These are phyloP conservation scores for Perdita meconis DNA, from an alignment of 2,888 invertebrate species.

Conservation along the genomic window DNA sequence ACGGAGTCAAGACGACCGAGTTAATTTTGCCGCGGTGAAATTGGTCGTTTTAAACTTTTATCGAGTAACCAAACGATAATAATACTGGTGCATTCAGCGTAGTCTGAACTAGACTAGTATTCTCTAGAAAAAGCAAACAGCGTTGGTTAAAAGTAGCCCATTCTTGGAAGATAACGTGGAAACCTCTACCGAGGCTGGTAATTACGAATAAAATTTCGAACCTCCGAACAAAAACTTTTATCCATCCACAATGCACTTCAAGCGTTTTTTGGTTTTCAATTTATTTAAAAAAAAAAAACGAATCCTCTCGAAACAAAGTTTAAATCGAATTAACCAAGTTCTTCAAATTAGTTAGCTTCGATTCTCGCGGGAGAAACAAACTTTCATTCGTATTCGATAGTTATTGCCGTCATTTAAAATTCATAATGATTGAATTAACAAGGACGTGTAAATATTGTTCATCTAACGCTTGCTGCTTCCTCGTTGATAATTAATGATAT, in stretches of 20 bases:
- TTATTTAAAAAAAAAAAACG: not conserved
- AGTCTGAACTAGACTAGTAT: not conserved
- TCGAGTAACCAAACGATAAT: conserved; percentile 40
- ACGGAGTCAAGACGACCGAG: conserved; percentile 16
- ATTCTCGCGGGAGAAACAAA: not conserved
- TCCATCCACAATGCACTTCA: not conserved
- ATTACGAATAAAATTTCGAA: not conserved
- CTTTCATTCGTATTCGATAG: not conserved
- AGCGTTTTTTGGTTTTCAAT: not conserved
- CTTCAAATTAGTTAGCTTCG: not conserved
- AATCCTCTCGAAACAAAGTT: not conserved
- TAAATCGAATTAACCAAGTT: not conserved
- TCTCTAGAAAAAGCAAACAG: conserved; percentile 13
- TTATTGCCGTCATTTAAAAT: not conserved
- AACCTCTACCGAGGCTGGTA: not conserved
- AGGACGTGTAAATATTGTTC: not conserved
- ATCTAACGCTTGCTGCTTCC: too few species aligned
- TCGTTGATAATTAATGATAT: too few species aligned
- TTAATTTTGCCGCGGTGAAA: conserved; percentile 26
- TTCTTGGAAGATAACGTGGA: not conserved
- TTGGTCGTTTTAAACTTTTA: conserved; percentile 45
- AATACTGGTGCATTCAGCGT: conserved; percentile 8
- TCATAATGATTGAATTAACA: not conserved
- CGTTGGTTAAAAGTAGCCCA: conserved; percentile 17
- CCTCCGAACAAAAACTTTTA: not conserved